These are phyloP conservation scores for Tetranychus urticae DNA, from an alignment of 1,140 invertebrate species.

Conservation along the genomic window DNA sequence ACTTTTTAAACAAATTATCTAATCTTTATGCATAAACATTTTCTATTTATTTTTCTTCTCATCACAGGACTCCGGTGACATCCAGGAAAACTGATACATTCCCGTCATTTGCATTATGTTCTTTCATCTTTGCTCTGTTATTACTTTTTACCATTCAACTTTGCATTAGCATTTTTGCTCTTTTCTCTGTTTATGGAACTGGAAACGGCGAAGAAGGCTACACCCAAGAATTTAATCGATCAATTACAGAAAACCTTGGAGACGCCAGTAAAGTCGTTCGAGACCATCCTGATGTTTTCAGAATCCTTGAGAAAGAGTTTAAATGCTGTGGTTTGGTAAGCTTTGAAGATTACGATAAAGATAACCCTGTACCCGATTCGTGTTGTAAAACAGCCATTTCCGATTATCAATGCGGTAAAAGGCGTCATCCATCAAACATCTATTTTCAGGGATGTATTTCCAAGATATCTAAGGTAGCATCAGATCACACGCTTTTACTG, in stretches of 20 bases:
- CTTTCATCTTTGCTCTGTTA: neutral
- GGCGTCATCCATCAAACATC: neutral
- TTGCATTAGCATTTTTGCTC: neutral
- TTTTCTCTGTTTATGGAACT: neutral
- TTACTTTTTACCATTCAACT: neutral
- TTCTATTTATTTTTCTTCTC: neutral
- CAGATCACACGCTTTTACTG: neutral
- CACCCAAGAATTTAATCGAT: neutral
- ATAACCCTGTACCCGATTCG: neutral
- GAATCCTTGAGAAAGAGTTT: neutral
- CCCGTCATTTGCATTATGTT: neutral
- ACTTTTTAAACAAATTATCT: too few relatives aligned
- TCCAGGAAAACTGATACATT: neutral
- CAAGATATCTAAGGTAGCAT: neutral
- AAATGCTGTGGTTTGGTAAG: neutral
- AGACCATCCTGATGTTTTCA: neutral
- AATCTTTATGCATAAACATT: too few relatives aligned
- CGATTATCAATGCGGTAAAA: neutral
- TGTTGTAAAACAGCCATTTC: neutral
- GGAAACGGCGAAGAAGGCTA: neutral
- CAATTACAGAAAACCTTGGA: neutral
- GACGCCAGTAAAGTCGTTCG: neutral
- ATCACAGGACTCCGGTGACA: neutral
- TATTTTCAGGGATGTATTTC: neutral
- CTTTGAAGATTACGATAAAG: neutral